A percentile compares a stretch with the other conserved stretches of the same genome.
Conservation (phyloP, 1,140 invertebrate genomes). For the Acromyrmex echinatior region DNA sequence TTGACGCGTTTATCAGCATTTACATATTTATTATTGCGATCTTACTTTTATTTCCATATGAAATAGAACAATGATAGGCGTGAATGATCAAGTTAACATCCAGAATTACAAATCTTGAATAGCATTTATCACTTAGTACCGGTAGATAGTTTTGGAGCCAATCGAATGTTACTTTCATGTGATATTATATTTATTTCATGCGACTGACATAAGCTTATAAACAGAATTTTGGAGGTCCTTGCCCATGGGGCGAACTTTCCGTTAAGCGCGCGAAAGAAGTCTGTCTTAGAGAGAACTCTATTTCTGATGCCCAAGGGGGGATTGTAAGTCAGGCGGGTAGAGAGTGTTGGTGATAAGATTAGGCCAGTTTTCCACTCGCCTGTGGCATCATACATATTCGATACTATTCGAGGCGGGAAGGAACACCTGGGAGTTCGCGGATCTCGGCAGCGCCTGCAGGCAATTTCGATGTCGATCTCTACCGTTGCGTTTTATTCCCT, state of each 20-base stretch:
- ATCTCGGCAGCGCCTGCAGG: constrained; percentile 37
- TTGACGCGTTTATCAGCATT: no score
- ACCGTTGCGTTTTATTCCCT: constrained; percentile 56
- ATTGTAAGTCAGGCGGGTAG: constrained; percentile 31
- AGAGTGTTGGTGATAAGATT: constrained; percentile 70
- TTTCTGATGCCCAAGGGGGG: constrained; percentile 40
- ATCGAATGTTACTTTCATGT: neutral
- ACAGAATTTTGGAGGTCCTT: constrained; percentile 60
- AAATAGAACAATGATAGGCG: no score
- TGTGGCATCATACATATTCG: constrained; percentile 74
- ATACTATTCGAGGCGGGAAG: constrained; percentile 57
- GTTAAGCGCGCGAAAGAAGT: constrained; percentile 34
- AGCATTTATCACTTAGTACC: neutral
- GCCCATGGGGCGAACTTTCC: constrained; percentile 51
- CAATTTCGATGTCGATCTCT: constrained; percentile 64
- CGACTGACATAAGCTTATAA: constrained; percentile 24
- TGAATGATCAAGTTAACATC: no score
- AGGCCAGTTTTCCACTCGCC: constrained; percentile 62
- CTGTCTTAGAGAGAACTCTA: constrained; percentile 56
- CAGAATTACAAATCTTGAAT: no score
- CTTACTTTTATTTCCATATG: no score
- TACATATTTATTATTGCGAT: no score
- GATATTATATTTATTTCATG: constrained; percentile 1
- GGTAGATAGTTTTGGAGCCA: neutral
- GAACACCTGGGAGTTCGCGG: constrained; percentile 70